Evolutionary conservation across 2,113 vertebrate genomes (phyloP), one percentile per base, ranked within the genome.

Genomic region (Sarotherodon lohbergeri): DNA sequence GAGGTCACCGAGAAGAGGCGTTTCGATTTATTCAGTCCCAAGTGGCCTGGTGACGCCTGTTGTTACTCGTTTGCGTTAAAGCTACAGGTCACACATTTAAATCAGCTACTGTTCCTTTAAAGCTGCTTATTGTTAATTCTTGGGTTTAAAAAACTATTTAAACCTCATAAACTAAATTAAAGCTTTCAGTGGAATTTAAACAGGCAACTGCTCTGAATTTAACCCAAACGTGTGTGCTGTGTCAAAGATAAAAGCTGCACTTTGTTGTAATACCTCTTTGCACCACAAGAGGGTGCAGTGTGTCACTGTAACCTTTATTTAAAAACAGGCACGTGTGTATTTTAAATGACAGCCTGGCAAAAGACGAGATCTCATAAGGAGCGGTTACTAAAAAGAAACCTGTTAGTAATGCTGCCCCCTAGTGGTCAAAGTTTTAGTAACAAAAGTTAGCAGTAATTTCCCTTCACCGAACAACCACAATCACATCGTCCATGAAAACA

Each of bases 361-460:
- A 34, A 63, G 29, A 59, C 3, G 14, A 59, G 14, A 19, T 61
- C 5, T 61, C 57, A 32, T 0, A 16, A 19, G 29, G 32, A 34
- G 32, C 32, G 32, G 32, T 34, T 6, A 59, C 27, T 59, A 16
- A 59, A 59, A 32, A 9, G 13, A 59, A 16, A 16, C 19, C 29
- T 22, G 36, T 41, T 22, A 14, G 63, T 39, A 24, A 10, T 68
- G 36, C 36, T 68, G 63, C 63, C 63, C 34, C 36, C 36, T 14
- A 1, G 63, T 68, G 63, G 63, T 41, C 19, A 24, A 68, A 14
- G 63, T 9, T 9, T 41, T 68, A 68, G 4, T 22, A 13, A 9
- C 36, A 68, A 41, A 68, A 68, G 7, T 39, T 41, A 68, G 34
- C 61, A 0, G 7, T 0, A 68, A 41, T 41, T 0, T 68, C 0